phyloP scores from a whole-genome alignment of 2,888 invertebrate genomes.

The Deroplatys truncata region DNA sequence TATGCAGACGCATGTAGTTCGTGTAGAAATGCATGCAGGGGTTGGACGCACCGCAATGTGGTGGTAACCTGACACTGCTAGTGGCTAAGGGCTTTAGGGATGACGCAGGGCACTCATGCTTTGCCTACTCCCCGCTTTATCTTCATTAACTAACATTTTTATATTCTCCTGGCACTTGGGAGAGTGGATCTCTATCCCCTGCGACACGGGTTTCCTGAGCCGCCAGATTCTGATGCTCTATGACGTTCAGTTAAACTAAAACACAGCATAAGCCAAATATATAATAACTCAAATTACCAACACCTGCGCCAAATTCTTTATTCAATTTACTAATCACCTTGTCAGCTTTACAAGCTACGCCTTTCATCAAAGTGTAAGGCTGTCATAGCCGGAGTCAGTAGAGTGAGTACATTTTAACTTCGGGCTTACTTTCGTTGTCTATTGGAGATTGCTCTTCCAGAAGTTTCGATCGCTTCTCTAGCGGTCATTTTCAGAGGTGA shows the following conservation, averaged over 20 bases:
- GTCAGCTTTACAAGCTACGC: too few relatives aligned
- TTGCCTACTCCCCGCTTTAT: neutral
- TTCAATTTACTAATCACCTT: too few relatives aligned
- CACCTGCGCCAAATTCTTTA: too few relatives aligned
- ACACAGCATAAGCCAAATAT: too few relatives aligned
- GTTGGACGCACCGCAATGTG: neutral
- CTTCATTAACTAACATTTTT: neutral
- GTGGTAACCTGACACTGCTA: neutral
- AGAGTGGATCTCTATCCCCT: neutral
- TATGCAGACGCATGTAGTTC: neutral
- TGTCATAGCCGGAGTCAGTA: too few relatives aligned
- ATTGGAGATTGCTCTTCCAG: too few relatives aligned
- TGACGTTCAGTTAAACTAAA: neutral
- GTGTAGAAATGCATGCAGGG: neutral
- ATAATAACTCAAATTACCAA: too few relatives aligned
- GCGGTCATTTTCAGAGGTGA: too few relatives aligned
- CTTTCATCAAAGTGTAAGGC: too few relatives aligned
- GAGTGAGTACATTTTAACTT: too few relatives aligned
- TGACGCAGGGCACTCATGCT: neutral
- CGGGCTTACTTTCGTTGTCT: too few relatives aligned
- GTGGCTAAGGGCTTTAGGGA: neutral
- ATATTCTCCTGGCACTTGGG: neutral
- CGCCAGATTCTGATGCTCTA: neutral
- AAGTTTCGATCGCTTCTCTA: too few relatives aligned
- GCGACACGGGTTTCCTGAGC: neutral